Percentiles rank a stretch among this genome's conserved stretches.
Evolutionary conservation across 1,140 invertebrate genomes (phyloP).

Genomic region (Solenopsis invicta): DNA sequence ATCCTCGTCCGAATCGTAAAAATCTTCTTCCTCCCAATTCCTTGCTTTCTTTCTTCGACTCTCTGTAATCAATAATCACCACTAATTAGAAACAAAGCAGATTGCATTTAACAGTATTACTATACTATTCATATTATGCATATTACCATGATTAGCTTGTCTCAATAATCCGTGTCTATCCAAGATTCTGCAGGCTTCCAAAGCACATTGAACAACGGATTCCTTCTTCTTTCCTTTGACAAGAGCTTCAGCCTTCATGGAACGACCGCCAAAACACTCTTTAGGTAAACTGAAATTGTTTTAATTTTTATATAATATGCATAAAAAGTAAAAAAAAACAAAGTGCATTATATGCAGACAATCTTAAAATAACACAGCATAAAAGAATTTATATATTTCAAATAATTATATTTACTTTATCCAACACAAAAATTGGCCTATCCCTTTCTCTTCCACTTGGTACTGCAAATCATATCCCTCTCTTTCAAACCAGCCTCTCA

Average conservation of each 20-base stretch:
- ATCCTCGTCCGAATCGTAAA: conserved; percentile 99
- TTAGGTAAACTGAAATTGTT: conserved; percentile 90
- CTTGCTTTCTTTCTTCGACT: conserved; percentile 91
- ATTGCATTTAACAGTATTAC: not conserved
- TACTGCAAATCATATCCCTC: conserved; percentile 96
- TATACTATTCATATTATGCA: not conserved
- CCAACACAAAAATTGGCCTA: conserved; percentile 92
- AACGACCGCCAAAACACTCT: conserved; percentile 91
- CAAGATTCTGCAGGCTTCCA: conserved; percentile 97
- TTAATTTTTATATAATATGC: conserved; percentile 10
- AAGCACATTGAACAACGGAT: conserved; percentile 95
- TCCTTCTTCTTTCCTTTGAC: conserved; percentile 98
- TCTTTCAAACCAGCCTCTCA: conserved; percentile 97
- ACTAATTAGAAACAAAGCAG: conserved; percentile 6
- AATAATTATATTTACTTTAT: conserved; percentile 87
- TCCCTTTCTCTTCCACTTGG: conserved; percentile 93
- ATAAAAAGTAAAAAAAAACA: not conserved
- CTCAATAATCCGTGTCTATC: conserved; percentile 94
- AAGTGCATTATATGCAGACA: conserved; percentile 20
- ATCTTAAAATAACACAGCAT: not conserved
- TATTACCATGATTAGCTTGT: conserved; percentile 91
- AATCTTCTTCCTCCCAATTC: conserved; percentile 96
- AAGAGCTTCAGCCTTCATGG: conserved; percentile 93
- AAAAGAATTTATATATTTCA: not conserved
- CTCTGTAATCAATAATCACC: conserved; percentile 83